Evolutionary conservation across 2,888 invertebrate species (phyloP).

Genomic region (Adelphocoris suturalis): DNA sequence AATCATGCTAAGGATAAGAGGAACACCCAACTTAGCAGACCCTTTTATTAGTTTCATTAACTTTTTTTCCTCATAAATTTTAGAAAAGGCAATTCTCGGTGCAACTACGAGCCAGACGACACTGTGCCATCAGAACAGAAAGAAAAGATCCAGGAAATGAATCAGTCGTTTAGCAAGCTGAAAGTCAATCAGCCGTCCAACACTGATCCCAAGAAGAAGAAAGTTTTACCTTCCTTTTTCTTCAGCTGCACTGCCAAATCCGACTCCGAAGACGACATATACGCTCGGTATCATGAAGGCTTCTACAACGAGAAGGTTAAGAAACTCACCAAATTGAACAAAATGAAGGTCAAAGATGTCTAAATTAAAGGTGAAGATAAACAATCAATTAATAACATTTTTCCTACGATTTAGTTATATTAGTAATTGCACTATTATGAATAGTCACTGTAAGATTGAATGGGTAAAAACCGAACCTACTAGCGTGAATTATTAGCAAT

Average conservation of each 20-base stretch:
- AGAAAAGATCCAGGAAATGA: neutral
- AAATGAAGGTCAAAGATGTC: neutral
- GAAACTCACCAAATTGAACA: neutral
- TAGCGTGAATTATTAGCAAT: no score
- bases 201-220: neutral
- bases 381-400: no score
- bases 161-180: neutral
- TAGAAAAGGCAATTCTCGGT: slow-evolving; percentile 42
- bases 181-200: neutral
- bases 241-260: slow-evolving; percentile 22
- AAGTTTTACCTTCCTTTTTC: slow-evolving; percentile 36
- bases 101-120: slow-evolving; percentile 54
- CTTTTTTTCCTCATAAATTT: neutral
- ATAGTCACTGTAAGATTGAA: no score
- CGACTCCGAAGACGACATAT: slow-evolving; percentile 55
- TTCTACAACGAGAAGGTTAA: slow-evolving; percentile 50
- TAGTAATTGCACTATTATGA: no score
- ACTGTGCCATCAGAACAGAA: neutral
- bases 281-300: slow-evolving; percentile 51
- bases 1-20: no score
- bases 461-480: no score
- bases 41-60: no score
- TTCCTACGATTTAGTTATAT: no score
- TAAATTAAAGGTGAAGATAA: neutral
- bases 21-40: no score